phyloP scores from a whole-genome alignment of 2,797 vertebrate species.

The Sebastes umbrosus region DNA sequence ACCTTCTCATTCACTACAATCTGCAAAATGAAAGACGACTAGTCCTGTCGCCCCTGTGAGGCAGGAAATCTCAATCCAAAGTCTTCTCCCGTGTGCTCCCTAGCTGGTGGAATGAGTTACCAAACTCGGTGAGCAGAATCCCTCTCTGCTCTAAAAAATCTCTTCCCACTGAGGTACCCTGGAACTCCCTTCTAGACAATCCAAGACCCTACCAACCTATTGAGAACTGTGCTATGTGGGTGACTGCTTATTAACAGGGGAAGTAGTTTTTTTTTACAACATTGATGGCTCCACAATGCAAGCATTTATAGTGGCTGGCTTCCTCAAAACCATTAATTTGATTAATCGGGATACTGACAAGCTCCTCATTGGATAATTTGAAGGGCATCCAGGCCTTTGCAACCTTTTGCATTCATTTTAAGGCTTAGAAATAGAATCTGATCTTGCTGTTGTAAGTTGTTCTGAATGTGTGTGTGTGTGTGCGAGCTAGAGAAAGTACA shows the following conservation, averaged over 20 bases:
- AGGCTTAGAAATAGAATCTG: not conserved
- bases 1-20: not conserved
- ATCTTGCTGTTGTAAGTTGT: not conserved
- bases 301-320: not conserved
- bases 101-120: no score
- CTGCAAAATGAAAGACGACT: not conserved
- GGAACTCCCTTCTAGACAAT: not conserved
- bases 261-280: not conserved
- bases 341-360: not conserved
- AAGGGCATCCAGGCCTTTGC: constrained; percentile 5
- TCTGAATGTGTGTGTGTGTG: not conserved
- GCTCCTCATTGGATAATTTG: not conserved
- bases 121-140: not conserved
- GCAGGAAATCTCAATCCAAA: not conserved
- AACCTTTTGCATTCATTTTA: not conserved
- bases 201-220: not conserved
- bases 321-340: not conserved
- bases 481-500: not conserved
- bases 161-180: not conserved
- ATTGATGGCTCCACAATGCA: not conserved
- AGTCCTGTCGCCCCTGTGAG: not conserved
- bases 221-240: not conserved
- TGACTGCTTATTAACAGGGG: not conserved
- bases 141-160: no score
- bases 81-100: not conserved